Conservation (phyloP, 2,797 vertebrate species). For the Sebastes elongatus region DNA sequence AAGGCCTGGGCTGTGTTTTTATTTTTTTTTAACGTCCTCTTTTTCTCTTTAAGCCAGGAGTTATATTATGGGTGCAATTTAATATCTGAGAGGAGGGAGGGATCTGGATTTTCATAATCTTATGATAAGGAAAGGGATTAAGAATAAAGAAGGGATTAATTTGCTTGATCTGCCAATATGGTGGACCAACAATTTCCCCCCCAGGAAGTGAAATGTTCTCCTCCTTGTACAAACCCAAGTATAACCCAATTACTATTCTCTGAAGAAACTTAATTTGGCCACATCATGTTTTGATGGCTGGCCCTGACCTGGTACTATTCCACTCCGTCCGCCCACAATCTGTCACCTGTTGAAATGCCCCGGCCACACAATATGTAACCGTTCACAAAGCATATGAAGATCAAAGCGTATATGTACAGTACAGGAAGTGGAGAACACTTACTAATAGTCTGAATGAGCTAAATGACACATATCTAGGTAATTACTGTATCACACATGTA, state of each 20-base stretch:
- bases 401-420: not conserved
- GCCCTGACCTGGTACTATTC: conserved; percentile 30
- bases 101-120: conserved; percentile 87
- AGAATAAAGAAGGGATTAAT: conserved; percentile 88
- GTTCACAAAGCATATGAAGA: not conserved
- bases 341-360: conserved; percentile 25
- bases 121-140: conserved; percentile 87
- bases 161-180: conserved; percentile 87
- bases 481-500: not conserved
- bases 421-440: not conserved
- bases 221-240: conserved; percentile 56
- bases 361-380: not conserved
- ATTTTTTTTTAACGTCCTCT: conserved; percentile 25
- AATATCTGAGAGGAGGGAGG: conserved; percentile 84
- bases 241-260: conserved; percentile 73
- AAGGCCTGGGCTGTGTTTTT: conserved; percentile 51
- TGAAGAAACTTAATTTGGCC: conserved; percentile 68
- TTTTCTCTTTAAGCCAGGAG: conserved; percentile 79
- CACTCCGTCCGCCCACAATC: conserved; percentile 1
- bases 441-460: conserved; percentile 4
- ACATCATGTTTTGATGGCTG: conserved; percentile 41
- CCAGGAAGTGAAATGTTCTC: conserved; percentile 79
- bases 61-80: conserved; percentile 86
- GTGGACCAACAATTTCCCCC: conserved; percentile 83
- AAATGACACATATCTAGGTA: conserved; percentile 2